These are phyloP conservation scores for Atrichornis clamosus DNA, from an alignment of 2,113 vertebrate species.

Conservation along the genomic window DNA sequence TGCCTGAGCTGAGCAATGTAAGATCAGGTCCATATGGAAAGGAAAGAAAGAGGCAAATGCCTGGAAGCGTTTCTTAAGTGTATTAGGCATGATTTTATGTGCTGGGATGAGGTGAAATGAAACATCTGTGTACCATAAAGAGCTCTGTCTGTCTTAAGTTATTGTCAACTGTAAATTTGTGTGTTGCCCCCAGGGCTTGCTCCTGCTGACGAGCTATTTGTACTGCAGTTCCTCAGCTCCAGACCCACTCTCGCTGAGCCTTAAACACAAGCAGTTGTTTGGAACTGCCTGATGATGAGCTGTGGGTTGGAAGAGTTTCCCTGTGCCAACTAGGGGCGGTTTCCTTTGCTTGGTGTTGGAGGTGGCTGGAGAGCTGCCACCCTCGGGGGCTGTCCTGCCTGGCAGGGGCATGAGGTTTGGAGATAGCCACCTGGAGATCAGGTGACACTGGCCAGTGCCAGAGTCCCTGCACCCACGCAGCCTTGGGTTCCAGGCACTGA, in stretches of 20 bases:
- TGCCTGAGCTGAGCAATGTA: neutral
- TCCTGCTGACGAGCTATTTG: neutral
- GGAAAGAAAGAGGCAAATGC: neutral
- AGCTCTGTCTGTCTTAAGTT: conserved; percentile 26
- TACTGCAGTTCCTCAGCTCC: neutral
- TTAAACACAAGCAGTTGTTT: neutral
- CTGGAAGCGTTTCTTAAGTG: neutral
- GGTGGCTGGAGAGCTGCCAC: neutral
- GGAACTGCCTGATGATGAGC: neutral
- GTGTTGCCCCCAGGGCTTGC: neutral
- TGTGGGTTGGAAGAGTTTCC: neutral
- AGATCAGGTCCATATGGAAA: neutral
- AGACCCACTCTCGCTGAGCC: neutral
- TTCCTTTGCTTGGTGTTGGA: neutral
- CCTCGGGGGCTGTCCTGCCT: neutral
- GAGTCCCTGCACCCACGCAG: neutral
- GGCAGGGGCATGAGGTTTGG: neutral
- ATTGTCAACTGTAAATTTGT: conserved; percentile 1
- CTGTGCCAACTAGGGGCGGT: accelerated
- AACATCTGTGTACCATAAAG: conserved; percentile 19
- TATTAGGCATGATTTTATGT: conserved; percentile 2
- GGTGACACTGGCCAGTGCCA: neutral
- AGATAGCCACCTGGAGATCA: neutral
- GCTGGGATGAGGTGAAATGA: conserved; percentile 28
- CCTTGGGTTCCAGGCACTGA: neutral